Base-by-base conservation (phyloP, 2,797 vertebrate genomes). In the Babyrousa celebensis region DNA sequence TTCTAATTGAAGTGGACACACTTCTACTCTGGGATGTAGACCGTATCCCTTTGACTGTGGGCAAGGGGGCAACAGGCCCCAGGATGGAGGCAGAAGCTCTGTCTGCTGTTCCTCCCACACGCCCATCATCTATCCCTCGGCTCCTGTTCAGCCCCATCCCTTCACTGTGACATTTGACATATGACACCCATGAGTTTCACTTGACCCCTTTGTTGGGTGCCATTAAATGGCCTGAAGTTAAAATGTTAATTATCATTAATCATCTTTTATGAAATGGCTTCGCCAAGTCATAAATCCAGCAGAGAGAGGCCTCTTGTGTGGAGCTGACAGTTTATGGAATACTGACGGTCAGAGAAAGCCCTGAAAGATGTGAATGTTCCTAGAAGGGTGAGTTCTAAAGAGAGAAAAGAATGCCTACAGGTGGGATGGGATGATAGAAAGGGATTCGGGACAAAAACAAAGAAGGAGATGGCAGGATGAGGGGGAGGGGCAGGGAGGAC, bases 231-330 rank as follows among this genome's bases (percentile, higher is more conserved):
- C 88, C 80, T 5, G 94, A 95, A 80, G 43, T 95, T 98, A 96
- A 88, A 97, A 97, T 97, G 95, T 96, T 84, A 98, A 95, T 97
- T 95, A 94, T 95, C 96, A 98, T 97, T 94, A 94, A 95, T 97
- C 4, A 32, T 95, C 80, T 56, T 98, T 97, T 97, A 98, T 96
- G 95, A 87, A 68, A 95, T 2, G 60, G 3, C 70, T 97, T 91
- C 89, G 78, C 63, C 70, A 75, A 94, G 97, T 91, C 91, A 89
- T 93, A 96, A 97, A 98, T 91, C 84, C 92, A 91, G 78, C 77
- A 9, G 85, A 94, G 96, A 90, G 68, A 70, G 91, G 58, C 18
- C 95, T 96, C 52, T 40, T 67, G 25, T 63, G 15, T 1, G 23
- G 40, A 72, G 52, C 62, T 92, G 97, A 40, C 62, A 40, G 86